Conservation (phyloP, 2,888 invertebrate genomes). For the Lamproptera curius region DNA sequence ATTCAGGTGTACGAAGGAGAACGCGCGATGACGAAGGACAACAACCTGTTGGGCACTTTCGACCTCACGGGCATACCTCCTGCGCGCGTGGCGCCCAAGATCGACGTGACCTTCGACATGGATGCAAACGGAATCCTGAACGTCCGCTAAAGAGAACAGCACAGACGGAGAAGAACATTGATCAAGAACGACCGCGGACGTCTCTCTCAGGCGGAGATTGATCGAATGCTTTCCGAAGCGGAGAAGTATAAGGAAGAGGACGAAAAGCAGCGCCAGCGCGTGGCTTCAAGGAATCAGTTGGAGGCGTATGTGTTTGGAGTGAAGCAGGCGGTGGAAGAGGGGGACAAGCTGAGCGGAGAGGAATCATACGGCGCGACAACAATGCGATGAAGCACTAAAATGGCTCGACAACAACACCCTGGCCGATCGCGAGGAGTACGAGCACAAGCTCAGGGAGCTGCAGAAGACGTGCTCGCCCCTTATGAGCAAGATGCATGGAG, state of each 20-base stretch:
- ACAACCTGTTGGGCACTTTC: constrained; percentile 82
- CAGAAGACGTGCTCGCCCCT: constrained; percentile 76
- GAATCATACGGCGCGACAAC: constrained; percentile 77
- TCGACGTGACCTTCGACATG: constrained; percentile 85
- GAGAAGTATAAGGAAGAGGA: constrained; percentile 86
- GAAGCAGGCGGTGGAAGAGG: constrained; percentile 82
- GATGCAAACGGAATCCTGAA: constrained; percentile 90
- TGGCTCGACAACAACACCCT: constrained; percentile 85
- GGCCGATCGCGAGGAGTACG: constrained; percentile 82
- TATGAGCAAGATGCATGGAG: constrained; percentile 79
- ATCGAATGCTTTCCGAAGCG: constrained; percentile 86
- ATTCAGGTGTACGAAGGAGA: constrained; percentile 88
- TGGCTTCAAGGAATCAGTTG: constrained; percentile 83
- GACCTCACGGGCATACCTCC: constrained; percentile 84
- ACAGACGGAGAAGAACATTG: constrained; percentile 86
- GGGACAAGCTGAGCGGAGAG: constrained; percentile 79
- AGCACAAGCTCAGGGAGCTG: constrained; percentile 78
- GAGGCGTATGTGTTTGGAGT: constrained; percentile 84
- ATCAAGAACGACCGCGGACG: constrained; percentile 91
- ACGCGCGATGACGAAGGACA: constrained; percentile 87
- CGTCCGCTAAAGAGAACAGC: constrained; percentile 86
- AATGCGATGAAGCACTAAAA: constrained; percentile 79
- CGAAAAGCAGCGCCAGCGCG: constrained; percentile 81
- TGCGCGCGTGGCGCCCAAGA: constrained; percentile 83
- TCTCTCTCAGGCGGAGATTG: constrained; percentile 88